Base-by-base conservation (phyloP, 2,888 invertebrate genomes). In the Habrosyne pyritoides region DNA sequence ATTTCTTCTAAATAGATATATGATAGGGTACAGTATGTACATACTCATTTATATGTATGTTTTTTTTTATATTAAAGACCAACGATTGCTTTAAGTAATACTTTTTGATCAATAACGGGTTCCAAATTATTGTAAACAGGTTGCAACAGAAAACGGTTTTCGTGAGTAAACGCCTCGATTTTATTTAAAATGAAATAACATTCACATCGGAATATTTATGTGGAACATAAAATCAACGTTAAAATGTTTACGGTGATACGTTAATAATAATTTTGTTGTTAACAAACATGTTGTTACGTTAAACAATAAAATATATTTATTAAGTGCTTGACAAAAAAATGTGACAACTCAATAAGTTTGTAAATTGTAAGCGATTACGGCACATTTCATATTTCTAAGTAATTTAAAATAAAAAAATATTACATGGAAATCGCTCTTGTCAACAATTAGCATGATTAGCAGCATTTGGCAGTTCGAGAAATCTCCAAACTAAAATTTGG, bases 201-300 rank as follows among this genome's bases (percentile, higher is more conserved):
- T 77, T 76, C 60, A 72, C 70, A 63, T 65, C 55, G 52, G 60
- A 67, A 67, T 74, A 36, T 77, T 77, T 66, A 75, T 74, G 67
- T 73, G 59, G 63, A 73, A 73, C 72, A 77, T 76, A 73, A 81
- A 77, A 69, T 75, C 67, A 66, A 72, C 70, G 64, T 79, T 64
- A 76, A 67, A 78, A 74, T 69, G 66, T 75, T 74, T 73, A 77
- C 57, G 56, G 73, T 66, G 73, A 69, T 65, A 69, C 68, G 67
- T 76, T 63, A 70, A 77, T 81, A 77, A 81, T 79, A 75, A 81
- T 75, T 75, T 69, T 63, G 73, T 75, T 79, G 73, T 74, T 75
- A 72, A 72, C 66, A 71, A 69, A 42, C 42, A 77, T 73, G 73
- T 77, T 69, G 74, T 79, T 75, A 70, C 71, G 71, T 73, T 70